Evolutionary conservation across 37 sponge, comb jelly and placozoan genomes (phyloP), one percentile per base, ranked within the genome.

Genomic region (Aplysina aerophoba): DNA sequence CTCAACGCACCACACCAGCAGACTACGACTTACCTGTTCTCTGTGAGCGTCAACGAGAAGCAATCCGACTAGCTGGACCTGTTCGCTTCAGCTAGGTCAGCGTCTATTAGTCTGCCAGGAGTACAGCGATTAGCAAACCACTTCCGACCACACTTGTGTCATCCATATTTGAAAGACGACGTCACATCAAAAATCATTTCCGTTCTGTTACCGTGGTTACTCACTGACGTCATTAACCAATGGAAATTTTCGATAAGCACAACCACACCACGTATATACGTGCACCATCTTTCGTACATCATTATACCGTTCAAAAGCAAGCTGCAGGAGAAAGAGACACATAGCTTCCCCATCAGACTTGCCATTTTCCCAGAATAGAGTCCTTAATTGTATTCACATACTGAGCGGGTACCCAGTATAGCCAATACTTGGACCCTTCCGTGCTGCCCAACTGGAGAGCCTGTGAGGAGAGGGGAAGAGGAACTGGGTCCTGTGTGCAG

Each of bases 391-490:
- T 92, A 44, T 94, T 91, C 27, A 97, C 92, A 78, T 93, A 97
- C 56, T 97, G 97, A 33, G 95, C 84, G 15, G 97, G 97, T 13
- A 97, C 92, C 97, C 97, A 97, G 90, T 97, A 97, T 44, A 97
- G 67, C 95, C 95, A 97, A 82, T 94, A 97, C 16, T 86, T 81
- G 17, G 97, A 97, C 53, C 79, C 75, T 67, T 97, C 97, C 44
- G 97, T 97, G 19, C 91, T 88, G 0, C 97, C 97, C 41, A 97
- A 58, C 50, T 97, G 97, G 1, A 97, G 38, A n/a, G 83, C 97
- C 97, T 97, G 82, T 24, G 55, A 54, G n/a, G 75, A 41, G 33
- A 24, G 22, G 71, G 25, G 79, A 28, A 30, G 69, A 3, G 44
- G 30, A 73, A 4, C 22, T 34, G 36, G 8, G 4, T 3, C 11